Evolutionary conservation across 2,797 vertebrate species (phyloP).

Genomic region (Lindbergichthys nudifrons): DNA sequence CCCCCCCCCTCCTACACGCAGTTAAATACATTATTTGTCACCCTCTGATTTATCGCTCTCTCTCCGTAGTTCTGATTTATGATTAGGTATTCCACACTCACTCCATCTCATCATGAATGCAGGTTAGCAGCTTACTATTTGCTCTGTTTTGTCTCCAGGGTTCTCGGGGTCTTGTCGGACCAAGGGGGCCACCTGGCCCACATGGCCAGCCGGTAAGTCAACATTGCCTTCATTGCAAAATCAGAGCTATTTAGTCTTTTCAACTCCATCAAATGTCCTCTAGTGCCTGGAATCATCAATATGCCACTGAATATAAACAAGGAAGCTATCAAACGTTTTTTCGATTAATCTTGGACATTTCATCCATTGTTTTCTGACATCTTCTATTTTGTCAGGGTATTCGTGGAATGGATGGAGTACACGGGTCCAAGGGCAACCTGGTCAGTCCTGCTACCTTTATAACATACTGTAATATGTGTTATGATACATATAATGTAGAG

Average conservation of each 20-base stretch:
- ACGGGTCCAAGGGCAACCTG: constrained; percentile 91
- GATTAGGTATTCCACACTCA: constrained; percentile 66
- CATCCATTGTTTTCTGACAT: constrained; percentile 20
- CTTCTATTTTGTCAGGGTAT: constrained; percentile 82
- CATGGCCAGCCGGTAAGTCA: constrained; percentile 88
- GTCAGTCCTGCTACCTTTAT: constrained; percentile 74
- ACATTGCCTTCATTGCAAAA: constrained; percentile 52
- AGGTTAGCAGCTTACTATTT: constrained; percentile 61
- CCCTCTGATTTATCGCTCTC: constrained; percentile 24
- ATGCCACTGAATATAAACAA: constrained; percentile 37
- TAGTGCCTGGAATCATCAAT: constrained; percentile 30
- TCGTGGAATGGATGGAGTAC: constrained; percentile 86
- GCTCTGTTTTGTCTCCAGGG: constrained; percentile 85
- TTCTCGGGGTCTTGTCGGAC: constrained; percentile 87
- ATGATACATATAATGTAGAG: constrained; percentile 16
- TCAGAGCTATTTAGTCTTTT: constrained; percentile 48
- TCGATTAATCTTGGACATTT: background rate
- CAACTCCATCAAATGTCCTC: constrained; percentile 39
- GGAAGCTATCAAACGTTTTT: constrained; percentile 11
- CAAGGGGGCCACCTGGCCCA: constrained; percentile 87
- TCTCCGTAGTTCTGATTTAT: constrained; percentile 53
- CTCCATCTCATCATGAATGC: constrained; percentile 54
- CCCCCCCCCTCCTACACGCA: constrained; percentile 26
- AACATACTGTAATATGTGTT: background rate
- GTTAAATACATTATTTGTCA: constrained; percentile 32